Base-by-base conservation (phyloP, 2,113 vertebrate species). In the Hippopotamus amphibius region DNA sequence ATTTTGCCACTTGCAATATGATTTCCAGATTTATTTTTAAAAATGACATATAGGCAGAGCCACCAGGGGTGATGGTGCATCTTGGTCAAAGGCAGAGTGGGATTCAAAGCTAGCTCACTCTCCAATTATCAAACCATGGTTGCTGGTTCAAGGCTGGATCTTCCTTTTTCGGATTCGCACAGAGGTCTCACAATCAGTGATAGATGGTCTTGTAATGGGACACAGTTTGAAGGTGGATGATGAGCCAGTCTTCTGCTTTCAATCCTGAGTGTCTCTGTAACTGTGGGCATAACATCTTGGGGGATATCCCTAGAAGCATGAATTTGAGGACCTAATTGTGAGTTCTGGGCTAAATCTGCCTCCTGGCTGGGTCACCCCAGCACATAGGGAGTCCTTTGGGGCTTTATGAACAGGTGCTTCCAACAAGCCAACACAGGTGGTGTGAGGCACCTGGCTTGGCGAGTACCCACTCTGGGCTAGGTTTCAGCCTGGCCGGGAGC, bases 21-120 rank as follows among this genome's bases (percentile, higher is more conserved):
- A 28, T 93, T 95, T 95, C 19, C 53, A 85, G 83, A 81, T 86
- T 83, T 77, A 48, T 66, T 92, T 93, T 82, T 66, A 26, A 41
- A 96, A 82, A 30, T 63, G 57, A 30, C 3, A 0, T 37, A 17
- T 28, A 43, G 50, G 33, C 69, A 93, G 89, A 92, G n/a, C 15
- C 81, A 77, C n/a, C 55, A 80, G 61, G 24, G 57, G 22, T 37
- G 24, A 68, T 17, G 13, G 15, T 61, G 7, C 15, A 13, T 28
- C 24, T 19, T 41, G 19, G 37, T 15, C 82, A 66, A 91, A 50
- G 13, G 30, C 59, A 93, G 72, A 66, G 4, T 4, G 1, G 21
- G 33, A 57, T 95, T 72, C 19, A 82, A 93, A 33, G 48, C 33
- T 33, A 53, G 41, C 61, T 97, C 48, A 4, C 21, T 57, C 48